Base-by-base conservation (phyloP, 2,113 vertebrate species). In the Ctenomys sociabilis region DNA sequence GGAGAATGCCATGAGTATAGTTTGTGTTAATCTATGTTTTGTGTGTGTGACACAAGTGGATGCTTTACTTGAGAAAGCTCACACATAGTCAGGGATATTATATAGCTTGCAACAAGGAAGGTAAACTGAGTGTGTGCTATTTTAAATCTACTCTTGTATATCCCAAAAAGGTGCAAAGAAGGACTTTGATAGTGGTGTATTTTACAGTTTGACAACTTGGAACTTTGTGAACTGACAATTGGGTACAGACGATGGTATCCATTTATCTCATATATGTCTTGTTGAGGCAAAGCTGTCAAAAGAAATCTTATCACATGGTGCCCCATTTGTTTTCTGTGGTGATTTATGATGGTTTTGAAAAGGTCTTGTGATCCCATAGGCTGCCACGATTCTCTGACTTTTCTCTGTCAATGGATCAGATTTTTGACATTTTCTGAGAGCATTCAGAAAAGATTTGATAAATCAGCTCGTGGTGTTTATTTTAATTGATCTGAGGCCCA, bases 281-380 rank as follows among this genome's bases (percentile, higher is more conserved):
- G 96, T 97, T 98, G 98, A 99, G 98, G 98, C 98, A 98, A 99
- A 99, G 98, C 99, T 99, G 98, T 99, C 98, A 98, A 98, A 98
- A 98, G 98, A 98, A 98, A 98, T 99, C 99, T 99, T 99, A 99
- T 99, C 99, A 98, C 98, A 98, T 98, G 98, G 98, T 98, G 98
- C 98, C 98, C 98, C 98, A 98, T 99, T 99, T 99, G 98, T 99
- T 99, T 99, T 99, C 98, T 98, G 97, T 98, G 95, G 98, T 99
- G 99, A 99, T 99, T 99, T 99, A 99, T 99, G 98, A 99, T 98
- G 98, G 98, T 99, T 99, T 99, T 99, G 99, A 99, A 99, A 99
- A 99, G 99, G 99, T 99, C 98, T 99, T 98, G 98, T 99, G 99
- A 99, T 99, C 99, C 99, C 98, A 99, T 98, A 99, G 99, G 99